phyloP scores from a whole-genome alignment of 2,888 invertebrate species.

The Troides helena region DNA sequence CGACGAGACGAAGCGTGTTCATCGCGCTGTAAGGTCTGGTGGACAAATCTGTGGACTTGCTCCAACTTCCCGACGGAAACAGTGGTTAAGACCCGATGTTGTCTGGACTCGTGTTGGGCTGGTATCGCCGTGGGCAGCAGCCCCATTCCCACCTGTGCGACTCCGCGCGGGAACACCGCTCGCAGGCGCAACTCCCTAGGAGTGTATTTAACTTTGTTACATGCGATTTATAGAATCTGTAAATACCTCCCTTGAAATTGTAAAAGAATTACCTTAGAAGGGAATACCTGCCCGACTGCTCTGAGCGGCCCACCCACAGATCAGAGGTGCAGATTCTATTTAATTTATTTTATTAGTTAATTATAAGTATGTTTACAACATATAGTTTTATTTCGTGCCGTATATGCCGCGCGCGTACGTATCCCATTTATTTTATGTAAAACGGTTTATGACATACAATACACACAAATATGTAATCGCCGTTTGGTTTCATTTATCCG shows the following conservation, averaged over 20 bases:
- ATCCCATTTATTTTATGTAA: conserved; percentile 24
- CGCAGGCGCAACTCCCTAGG: not conserved
- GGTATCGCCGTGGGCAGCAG: no score
- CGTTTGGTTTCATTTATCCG: conserved; percentile 13
- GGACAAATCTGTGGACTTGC: conserved; percentile 41
- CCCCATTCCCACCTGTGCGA: not conserved
- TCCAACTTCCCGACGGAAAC: conserved; percentile 57
- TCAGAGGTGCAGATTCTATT: conserved; percentile 11
- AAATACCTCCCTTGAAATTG: no score
- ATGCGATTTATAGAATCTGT: no score
- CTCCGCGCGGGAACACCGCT: not conserved
- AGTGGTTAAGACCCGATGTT: conserved; percentile 43
- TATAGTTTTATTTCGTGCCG: conserved; percentile 7
- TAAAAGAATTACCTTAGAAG: no score
- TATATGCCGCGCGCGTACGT: conserved; percentile 5
- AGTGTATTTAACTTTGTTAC: no score
- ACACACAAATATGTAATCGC: conserved; percentile 14
- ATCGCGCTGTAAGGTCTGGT: conserved; percentile 3
- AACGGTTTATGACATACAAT: conserved; percentile 17
- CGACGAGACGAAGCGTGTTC: conserved; percentile 9
- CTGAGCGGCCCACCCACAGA: not conserved
- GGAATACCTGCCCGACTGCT: no score
- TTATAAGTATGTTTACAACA: conserved; percentile 10
- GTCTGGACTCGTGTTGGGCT: not conserved
- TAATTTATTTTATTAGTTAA: conserved; percentile 19